A percentile compares a stretch with the other conserved stretches of the same genome.
Evolutionary conservation across 2,797 vertebrate genomes (phyloP).

Genomic region (Novumbra hubbsi): DNA sequence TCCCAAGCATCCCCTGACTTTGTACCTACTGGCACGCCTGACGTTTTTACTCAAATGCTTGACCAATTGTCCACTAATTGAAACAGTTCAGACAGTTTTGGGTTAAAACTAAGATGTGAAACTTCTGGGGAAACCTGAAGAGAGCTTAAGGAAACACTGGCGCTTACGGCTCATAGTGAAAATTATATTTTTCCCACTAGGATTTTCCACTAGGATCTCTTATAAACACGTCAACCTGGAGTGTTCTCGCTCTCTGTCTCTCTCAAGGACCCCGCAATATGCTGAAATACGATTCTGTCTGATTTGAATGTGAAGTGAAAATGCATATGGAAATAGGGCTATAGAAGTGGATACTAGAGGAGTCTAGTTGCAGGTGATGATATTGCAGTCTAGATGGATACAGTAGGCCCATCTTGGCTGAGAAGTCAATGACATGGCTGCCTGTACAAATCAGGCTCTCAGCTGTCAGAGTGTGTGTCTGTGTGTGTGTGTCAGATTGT

Average conservation of each 20-base stretch:
- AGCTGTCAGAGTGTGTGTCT: slow-evolving; percentile 58
- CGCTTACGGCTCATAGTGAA: too few relatives aligned
- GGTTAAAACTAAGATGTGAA: too few relatives aligned
- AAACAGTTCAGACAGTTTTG: too few relatives aligned
- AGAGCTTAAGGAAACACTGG: too few relatives aligned
- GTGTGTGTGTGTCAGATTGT: neutral
- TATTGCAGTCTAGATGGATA: slow-evolving; percentile 63
- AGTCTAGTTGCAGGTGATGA: slow-evolving; percentile 65
- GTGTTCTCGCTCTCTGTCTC: slow-evolving; percentile 31
- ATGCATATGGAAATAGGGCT: slow-evolving; percentile 40
- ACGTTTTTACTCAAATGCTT: too few relatives aligned
- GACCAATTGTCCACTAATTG: too few relatives aligned
- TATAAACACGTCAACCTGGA: too few relatives aligned
- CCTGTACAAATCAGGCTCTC: slow-evolving; percentile 71
- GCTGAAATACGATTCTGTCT: slow-evolving; percentile 23
- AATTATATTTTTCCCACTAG: too few relatives aligned
- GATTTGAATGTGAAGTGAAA: slow-evolving; percentile 40
- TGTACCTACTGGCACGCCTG: too few relatives aligned
- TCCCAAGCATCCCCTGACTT: too few relatives aligned
- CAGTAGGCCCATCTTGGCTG: slow-evolving; percentile 50
- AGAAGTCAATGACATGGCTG: slow-evolving; percentile 78
- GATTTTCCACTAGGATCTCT: too few relatives aligned
- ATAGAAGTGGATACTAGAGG: slow-evolving; percentile 17
- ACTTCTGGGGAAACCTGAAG: too few relatives aligned
- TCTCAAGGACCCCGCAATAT: slow-evolving; percentile 32